These are phyloP conservation scores for Sitophilus oryzae DNA, from an alignment of 1,140 invertebrate genomes.

Conservation along the genomic window DNA sequence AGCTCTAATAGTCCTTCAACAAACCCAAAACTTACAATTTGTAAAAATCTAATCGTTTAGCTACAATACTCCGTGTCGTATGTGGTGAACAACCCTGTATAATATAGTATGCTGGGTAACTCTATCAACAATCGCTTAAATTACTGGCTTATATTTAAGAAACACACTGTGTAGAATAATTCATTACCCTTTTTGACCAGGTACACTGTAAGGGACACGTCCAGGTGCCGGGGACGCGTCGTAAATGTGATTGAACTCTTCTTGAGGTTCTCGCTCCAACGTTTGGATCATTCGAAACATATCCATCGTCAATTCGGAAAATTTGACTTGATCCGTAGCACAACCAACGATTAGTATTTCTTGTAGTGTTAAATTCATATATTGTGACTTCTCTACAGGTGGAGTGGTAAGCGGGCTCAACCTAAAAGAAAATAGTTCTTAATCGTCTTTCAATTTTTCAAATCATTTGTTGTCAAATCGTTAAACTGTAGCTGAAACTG, in stretches of 20 bases:
- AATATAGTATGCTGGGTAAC: too few relatives aligned
- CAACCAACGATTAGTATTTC: slow-evolving; percentile 95
- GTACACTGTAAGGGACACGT: slow-evolving; percentile 58
- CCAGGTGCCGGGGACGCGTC: slow-evolving; percentile 82
- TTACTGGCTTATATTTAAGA: too few relatives aligned
- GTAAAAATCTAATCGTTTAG: too few relatives aligned
- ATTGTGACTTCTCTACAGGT: slow-evolving; percentile 77
- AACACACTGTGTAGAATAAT: too few relatives aligned
- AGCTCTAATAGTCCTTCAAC: too few relatives aligned
- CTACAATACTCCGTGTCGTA: too few relatives aligned
- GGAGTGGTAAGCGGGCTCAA: slow-evolving; percentile 80
- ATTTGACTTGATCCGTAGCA: slow-evolving; percentile 92
- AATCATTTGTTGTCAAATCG: too few relatives aligned
- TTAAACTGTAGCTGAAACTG: too few relatives aligned
- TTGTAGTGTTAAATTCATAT: slow-evolving; percentile 82
- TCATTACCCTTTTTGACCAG: slow-evolving; percentile 46
- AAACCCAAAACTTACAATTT: too few relatives aligned
- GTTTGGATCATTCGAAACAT: slow-evolving; percentile 98
- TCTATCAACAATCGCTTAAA: too few relatives aligned
- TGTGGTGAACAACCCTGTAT: too few relatives aligned
- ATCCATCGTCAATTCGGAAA: slow-evolving; percentile 95
- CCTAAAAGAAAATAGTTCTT: slow-evolving; percentile 54
- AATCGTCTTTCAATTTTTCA: too few relatives aligned
- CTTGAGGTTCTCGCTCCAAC: slow-evolving; percentile 84
- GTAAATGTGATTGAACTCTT: slow-evolving; percentile 74